Evolutionary conservation across 2,888 invertebrate genomes (phyloP), one percentile per base, ranked within the genome.

Genomic region (Papilio gigon): DNA sequence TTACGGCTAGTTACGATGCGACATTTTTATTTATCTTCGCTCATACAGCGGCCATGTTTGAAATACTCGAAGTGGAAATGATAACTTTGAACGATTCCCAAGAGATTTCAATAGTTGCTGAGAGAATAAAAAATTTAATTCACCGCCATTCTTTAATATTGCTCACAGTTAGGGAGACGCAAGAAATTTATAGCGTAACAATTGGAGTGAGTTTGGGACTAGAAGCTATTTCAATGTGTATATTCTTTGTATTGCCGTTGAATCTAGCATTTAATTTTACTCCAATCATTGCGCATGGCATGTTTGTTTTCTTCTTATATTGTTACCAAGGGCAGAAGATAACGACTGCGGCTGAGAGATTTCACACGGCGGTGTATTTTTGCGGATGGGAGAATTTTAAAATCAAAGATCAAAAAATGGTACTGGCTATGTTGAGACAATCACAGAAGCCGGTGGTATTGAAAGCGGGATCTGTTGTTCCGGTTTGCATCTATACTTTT

Each of bases 331-430:
- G 84, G 0, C 82, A 84, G 64, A 77, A 77, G 35, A 74, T 84
- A 60, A 79, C 77, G 4, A 80, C 79, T 61, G 82, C 82, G 14
- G 75, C 83, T 14, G 77, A 80, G 67, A 75, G 73, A 62, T 79
- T 82, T 58, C 81, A 82, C 73, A 76, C 70, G 14, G 79, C 79
- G 0, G 76, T 84, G 6, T 84, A 83, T 50, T 74, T 73, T 65
- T 80, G 81, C 61, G 80, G 82, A 20, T 84, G 84, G 84, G 77
- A 84, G 71, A 74, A 77, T n/a, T 77, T 83, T 37, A 60, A 50
- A 35, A 69, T 73, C 2, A 74, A 70, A 64, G 75, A 81, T 14
- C 75, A 75, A 53, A 80, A 72, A 71, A 67, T 73, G 37, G 73
- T 84, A 53, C 65, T 79, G 3, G n/a, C 82, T 11, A 81, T 83